These are phyloP conservation scores for Cotesia vestalis DNA, from an alignment of 1,140 invertebrate genomes.

Conservation along the genomic window DNA sequence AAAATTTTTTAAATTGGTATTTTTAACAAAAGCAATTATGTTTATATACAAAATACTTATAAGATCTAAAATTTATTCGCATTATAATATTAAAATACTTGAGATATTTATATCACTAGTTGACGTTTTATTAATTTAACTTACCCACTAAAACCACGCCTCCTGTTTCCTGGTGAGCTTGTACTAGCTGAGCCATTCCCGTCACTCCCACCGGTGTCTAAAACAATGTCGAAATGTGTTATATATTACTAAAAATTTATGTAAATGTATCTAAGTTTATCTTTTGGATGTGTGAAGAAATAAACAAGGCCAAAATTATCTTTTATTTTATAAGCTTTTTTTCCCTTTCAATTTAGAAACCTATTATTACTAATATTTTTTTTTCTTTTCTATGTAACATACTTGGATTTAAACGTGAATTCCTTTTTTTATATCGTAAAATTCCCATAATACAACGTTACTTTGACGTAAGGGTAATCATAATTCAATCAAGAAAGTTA, in stretches of 20 bases:
- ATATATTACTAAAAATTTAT: constrained; percentile 22
- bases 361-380: not conserved
- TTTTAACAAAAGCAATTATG: not conserved
- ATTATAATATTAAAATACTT: constrained; percentile 4
- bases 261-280: not conserved
- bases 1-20: not conserved
- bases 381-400: constrained; percentile 6
- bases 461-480: constrained; percentile 8
- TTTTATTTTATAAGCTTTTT: too few relatives aligned
- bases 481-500: not conserved
- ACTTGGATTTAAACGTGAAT: constrained; percentile 30
- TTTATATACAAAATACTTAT: too few relatives aligned
- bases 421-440: constrained; percentile 34
- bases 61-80: not conserved
- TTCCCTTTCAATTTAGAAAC: not conserved
- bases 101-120: constrained; percentile 25
- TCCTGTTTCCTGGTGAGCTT: constrained; percentile 81
- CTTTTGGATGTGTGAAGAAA: constrained; percentile 2
- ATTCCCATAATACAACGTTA: constrained; percentile 30
- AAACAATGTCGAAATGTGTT: constrained; percentile 49
- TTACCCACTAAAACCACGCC: constrained; percentile 83
- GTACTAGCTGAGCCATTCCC: constrained; percentile 67
- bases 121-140: constrained; percentile 57
- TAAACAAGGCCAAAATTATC: not conserved
- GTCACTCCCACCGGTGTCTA: constrained; percentile 68